Conservation (phyloP, 2,888 invertebrate genomes). For the Ernsta delagoae region DNA sequence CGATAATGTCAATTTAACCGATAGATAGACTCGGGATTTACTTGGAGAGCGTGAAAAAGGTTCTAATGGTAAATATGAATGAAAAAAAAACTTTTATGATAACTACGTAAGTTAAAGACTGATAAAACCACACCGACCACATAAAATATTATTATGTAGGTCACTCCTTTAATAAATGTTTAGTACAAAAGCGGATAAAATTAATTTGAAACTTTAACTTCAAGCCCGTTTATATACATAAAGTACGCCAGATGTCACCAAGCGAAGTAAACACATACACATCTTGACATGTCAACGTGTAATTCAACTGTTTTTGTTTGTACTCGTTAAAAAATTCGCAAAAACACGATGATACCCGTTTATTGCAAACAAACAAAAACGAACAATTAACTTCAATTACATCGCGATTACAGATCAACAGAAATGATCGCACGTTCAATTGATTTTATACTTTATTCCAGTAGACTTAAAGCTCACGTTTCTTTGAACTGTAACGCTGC, state of each 20-base stretch:
- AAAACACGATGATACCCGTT: constrained; percentile 40
- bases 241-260: neutral
- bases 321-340: constrained; percentile 38
- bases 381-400: constrained; percentile 45
- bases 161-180: no score
- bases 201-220: neutral
- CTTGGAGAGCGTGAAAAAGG: no score
- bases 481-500: neutral
- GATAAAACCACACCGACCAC: no score
- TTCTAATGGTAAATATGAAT: no score
- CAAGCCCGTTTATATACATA: neutral
- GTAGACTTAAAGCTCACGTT: constrained; percentile 26
- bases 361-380: constrained; percentile 41
- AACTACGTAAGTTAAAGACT: no score
- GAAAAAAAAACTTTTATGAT: no score
- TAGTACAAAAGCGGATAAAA: neutral
- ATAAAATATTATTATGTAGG: no score
- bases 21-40: no score
- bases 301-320: constrained; percentile 24
- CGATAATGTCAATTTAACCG: no score
- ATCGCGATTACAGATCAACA: constrained; percentile 44
- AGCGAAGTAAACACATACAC: neutral
- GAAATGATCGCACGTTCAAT: constrained; percentile 22
- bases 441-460: constrained; percentile 32
- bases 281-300: constrained; percentile 26